These are phyloP conservation scores for Sebastes hubbsi DNA, from an alignment of 2,797 vertebrate species.

Conservation along the genomic window DNA sequence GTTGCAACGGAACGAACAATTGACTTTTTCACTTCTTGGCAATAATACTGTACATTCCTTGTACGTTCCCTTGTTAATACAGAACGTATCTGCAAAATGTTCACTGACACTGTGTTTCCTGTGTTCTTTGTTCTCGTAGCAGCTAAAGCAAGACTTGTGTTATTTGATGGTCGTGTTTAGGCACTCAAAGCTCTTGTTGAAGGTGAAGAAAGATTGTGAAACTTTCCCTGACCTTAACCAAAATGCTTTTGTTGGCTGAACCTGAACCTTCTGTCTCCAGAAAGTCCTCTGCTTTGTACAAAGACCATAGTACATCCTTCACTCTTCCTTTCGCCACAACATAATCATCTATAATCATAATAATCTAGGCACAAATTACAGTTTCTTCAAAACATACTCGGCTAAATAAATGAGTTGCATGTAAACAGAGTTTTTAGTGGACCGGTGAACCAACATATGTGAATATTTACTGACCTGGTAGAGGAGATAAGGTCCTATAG, in stretches of 20 bases:
- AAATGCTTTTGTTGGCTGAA: not conserved
- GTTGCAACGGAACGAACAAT: too few species aligned
- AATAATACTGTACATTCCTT: too few species aligned
- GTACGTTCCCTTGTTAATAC: too few species aligned
- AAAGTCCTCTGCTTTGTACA: not conserved
- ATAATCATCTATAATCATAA: not conserved
- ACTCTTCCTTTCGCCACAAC: not conserved
- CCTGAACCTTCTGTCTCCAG: not conserved
- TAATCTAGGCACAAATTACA: too few species aligned
- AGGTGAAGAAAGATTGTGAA: not conserved
- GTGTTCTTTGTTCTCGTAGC: not conserved
- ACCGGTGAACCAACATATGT: not conserved
- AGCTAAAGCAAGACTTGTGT: too few species aligned
- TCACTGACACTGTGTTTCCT: not conserved
- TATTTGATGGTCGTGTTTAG: not conserved
- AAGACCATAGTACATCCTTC: too few species aligned
- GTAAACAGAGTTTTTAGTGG: not conserved
- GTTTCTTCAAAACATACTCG: not conserved
- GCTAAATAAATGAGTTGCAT: not conserved
- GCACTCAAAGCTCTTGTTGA: not conserved
- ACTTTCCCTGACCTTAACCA: not conserved
- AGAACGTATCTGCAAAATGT: not conserved
- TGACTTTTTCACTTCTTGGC: too few species aligned
- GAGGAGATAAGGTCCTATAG: slow-evolving; percentile 10
- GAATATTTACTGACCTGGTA: slow-evolving; percentile 42